phyloP scores from a whole-genome alignment of 2,113 vertebrate genomes.

The Tetraodon nigroviridis region DNA sequence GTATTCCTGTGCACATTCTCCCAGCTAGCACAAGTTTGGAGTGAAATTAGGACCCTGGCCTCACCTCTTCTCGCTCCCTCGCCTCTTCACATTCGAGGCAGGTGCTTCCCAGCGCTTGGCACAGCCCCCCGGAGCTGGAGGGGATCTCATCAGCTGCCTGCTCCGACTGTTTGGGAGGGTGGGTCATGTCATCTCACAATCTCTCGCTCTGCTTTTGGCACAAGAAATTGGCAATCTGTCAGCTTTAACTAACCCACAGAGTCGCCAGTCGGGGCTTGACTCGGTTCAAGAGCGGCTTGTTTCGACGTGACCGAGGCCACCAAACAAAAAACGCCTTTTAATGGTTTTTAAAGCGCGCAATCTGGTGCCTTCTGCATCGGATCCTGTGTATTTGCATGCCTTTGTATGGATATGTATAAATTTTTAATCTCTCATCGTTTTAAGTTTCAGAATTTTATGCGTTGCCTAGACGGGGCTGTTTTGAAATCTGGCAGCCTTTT shows the following conservation, averaged over 20 bases:
- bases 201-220: constrained; percentile 49
- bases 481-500: constrained; percentile 50
- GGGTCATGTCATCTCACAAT: constrained; percentile 28
- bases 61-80: constrained; percentile 4
- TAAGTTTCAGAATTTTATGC: constrained; percentile 38
- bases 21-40: constrained; percentile 36
- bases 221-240: constrained; percentile 28
- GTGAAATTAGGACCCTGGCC: constrained; percentile 25
- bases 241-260: constrained; percentile 27
- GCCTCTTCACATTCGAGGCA: constrained; percentile 26
- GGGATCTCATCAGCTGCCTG: constrained; percentile 58
- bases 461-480: constrained; percentile 19
- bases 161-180: constrained; percentile 22
- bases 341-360: not conserved
- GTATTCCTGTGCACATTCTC: constrained; percentile 55
- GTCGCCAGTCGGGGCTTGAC: constrained; percentile 25
- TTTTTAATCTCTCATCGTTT: constrained; percentile 8
- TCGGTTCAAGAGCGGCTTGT: constrained; percentile 16
- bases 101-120: constrained; percentile 37
- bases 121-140: constrained; percentile 29
- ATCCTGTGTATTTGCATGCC: constrained; percentile 23
- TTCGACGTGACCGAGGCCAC: constrained; percentile 3
- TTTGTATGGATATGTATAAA: not conserved
- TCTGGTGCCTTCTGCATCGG: not conserved
- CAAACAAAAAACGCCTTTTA: not conserved